phyloP scores from a whole-genome alignment of 37 sponge, comb jelly and placozoan genomes.

The Chondrosia reniformis region DNA sequence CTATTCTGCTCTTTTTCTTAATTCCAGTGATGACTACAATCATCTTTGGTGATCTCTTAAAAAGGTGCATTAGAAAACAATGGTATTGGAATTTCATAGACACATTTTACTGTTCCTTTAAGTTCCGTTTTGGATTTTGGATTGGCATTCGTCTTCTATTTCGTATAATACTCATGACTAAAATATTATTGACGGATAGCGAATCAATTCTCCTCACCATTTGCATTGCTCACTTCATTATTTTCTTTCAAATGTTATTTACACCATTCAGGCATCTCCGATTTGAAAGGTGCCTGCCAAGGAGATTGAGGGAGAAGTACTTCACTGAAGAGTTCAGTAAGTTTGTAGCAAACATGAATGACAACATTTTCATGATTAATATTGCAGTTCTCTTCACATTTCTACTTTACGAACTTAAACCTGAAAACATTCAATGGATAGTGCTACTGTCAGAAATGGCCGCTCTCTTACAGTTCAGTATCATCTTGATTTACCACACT shows the following conservation, averaged over 20 bases:
- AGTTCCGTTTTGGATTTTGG: slow-evolving; percentile 22
- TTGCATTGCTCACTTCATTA: neutral
- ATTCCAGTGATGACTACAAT: slow-evolving; percentile 19
- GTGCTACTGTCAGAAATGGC: too few relatives aligned
- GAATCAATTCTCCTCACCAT: neutral
- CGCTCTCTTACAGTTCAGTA: neutral
- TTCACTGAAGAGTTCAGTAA: neutral
- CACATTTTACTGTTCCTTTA: neutral
- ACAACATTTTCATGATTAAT: slow-evolving; percentile 1
- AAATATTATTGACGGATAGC: neutral
- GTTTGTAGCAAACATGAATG: neutral
- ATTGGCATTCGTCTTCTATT: slow-evolving; percentile 3
- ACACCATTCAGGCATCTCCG: neutral
- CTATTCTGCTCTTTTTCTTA: neutral
- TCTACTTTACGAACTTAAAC: neutral
- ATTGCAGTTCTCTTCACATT: neutral
- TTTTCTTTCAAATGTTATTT: neutral
- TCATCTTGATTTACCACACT: slow-evolving; percentile 2
- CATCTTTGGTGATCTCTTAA: neutral
- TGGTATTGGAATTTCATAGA: slow-evolving; percentile 11
- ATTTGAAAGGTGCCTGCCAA: neutral
- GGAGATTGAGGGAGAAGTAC: neutral
- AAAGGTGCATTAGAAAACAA: slow-evolving; percentile 1
- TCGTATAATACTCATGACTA: neutral
- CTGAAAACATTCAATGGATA: too few relatives aligned